A percentile compares a stretch with the other conserved stretches of the same genome.
These are phyloP conservation scores for Halotydeus destructor DNA, from an alignment of 1,140 invertebrate species.

Conservation along the genomic window DNA sequence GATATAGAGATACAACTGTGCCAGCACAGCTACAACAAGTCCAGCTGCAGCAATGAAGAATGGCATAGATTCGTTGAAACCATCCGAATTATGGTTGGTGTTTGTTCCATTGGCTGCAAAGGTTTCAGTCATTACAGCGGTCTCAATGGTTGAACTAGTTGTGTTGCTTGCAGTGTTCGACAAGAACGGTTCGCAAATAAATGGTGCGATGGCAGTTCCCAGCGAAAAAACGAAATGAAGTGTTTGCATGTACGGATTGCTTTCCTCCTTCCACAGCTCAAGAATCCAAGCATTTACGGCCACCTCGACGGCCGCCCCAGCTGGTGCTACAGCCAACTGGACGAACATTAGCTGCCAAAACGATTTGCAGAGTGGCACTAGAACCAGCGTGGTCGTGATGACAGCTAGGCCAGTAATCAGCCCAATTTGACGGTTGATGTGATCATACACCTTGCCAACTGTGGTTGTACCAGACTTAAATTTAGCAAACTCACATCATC, in stretches of 20 bases:
- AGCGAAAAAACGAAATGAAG: conserved; percentile 33
- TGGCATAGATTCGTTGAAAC: too few species aligned
- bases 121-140: too few species aligned
- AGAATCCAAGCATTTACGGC: conserved; percentile 31
- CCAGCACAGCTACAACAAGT: too few species aligned
- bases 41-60: too few species aligned
- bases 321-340: too few species aligned
- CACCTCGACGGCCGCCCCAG: conserved; percentile 18
- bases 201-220: conserved; percentile 31
- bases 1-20: too few species aligned
- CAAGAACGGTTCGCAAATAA: conserved; percentile 29
- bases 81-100: too few species aligned
- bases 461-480: too few species aligned
- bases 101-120: too few species aligned
- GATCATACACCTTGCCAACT: conserved; percentile 12
- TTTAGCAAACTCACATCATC: too few species aligned
- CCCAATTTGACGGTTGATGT: conserved; percentile 11
- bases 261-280: conserved; percentile 28
- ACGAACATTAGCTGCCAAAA: conserved; percentile 1
- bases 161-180: too few species aligned
- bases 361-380: conserved; percentile 8
- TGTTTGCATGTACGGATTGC: conserved; percentile 31
- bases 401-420: conserved; percentile 6
- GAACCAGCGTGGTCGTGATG: conserved; percentile 5
- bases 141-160: too few species aligned